Conservation (phyloP, 2,113 vertebrate species). For the Peucedramus taeniatus region DNA sequence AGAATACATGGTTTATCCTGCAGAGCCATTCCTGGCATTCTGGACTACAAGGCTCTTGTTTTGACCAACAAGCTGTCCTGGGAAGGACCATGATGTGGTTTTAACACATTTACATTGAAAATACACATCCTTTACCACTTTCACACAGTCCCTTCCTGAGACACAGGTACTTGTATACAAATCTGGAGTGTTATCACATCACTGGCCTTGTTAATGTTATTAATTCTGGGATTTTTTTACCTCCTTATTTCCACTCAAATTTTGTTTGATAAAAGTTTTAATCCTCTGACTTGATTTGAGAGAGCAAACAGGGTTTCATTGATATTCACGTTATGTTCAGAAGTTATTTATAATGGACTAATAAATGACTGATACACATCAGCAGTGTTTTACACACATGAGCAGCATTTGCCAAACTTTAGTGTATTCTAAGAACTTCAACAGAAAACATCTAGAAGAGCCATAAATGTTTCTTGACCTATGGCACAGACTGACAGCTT, state of each 20-base stretch:
- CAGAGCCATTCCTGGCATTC: background rate
- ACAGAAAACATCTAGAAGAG: background rate
- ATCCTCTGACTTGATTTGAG: background rate
- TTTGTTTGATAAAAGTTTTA: background rate
- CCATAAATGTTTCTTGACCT: background rate
- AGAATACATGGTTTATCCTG: background rate
- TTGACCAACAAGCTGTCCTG: background rate
- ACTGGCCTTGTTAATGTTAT: background rate
- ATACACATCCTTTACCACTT: background rate
- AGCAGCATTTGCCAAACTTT: background rate
- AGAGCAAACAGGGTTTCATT: background rate
- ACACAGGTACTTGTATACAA: background rate
- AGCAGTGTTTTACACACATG: background rate
- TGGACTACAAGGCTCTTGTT: background rate
- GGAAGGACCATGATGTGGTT: background rate
- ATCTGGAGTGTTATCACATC: background rate
- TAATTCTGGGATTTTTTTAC: background rate
- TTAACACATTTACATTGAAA: background rate
- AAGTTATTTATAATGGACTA: background rate
- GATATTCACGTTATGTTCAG: background rate
- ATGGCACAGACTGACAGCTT: background rate
- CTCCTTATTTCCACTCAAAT: background rate
- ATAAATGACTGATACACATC: background rate
- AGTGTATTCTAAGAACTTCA: background rate
- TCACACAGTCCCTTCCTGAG: background rate